Conservation (phyloP, 1,140 invertebrate species). For the Bombus cullumanus region DNA sequence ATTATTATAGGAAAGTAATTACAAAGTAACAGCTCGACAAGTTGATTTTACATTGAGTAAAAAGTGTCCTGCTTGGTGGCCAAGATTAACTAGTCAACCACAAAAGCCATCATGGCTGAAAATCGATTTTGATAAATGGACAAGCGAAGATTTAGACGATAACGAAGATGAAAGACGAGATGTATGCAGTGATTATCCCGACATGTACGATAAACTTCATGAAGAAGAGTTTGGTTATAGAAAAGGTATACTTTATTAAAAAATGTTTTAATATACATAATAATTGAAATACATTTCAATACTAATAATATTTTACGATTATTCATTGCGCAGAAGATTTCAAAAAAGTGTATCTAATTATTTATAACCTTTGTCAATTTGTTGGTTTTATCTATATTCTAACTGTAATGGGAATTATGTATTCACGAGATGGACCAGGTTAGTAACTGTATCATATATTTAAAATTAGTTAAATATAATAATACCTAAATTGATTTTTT, state of each 20-base stretch:
- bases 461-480: neutral
- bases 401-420: constrained; percentile 89
- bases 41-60: constrained; percentile 91
- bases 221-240: constrained; percentile 92
- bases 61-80: constrained; percentile 89
- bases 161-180: constrained; percentile 86
- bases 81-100: constrained; percentile 88
- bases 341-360: constrained; percentile 92
- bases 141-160: constrained; percentile 85
- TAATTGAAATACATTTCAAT: neutral
- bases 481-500: constrained; percentile 1
- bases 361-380: constrained; percentile 96
- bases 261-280: constrained; percentile 13
- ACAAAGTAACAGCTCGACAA: constrained; percentile 88
- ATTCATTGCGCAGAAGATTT: constrained; percentile 87
- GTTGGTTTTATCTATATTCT: constrained; percentile 93
- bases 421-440: constrained; percentile 89
- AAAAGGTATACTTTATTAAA: constrained; percentile 84
- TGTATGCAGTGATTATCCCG: constrained; percentile 89
- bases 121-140: constrained; percentile 81
- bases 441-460: constrained; percentile 11
- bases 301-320: constrained; percentile 1
- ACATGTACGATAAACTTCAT: constrained; percentile 89
- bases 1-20: constrained; percentile 81
- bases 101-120: constrained; percentile 95